These are phyloP conservation scores for Anoplopoma fimbria DNA, from an alignment of 2,113 vertebrate genomes.

Conservation along the genomic window DNA sequence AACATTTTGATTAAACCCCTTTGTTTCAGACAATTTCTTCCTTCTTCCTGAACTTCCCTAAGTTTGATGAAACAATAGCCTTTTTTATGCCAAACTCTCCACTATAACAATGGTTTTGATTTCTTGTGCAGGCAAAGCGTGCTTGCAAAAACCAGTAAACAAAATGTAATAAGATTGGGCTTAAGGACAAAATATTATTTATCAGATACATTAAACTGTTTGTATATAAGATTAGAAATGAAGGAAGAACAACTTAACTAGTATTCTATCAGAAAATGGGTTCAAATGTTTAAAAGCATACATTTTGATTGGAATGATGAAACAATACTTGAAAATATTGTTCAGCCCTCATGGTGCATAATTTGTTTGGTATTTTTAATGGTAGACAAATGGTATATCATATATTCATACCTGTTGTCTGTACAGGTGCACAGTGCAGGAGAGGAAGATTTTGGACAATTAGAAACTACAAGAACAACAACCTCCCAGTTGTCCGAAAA, in stretches of 20 bases:
- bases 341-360: background rate
- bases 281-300: background rate
- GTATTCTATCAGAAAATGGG: background rate
- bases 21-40: background rate
- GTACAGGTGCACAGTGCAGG: constrained; percentile 79
- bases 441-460: constrained; percentile 77
- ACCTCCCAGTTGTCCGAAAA: constrained; percentile 37
- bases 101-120: no score
- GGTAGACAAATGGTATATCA: background rate
- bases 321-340: background rate
- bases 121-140: background rate
- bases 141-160: background rate
- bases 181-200: background rate
- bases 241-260: background rate
- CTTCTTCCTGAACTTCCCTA: no score
- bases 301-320: background rate
- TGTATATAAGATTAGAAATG: background rate
- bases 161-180: background rate
- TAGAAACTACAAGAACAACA: constrained; percentile 41
- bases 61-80: no score
- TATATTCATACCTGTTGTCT: background rate
- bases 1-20: background rate
- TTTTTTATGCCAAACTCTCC: no score
- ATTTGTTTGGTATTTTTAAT: background rate
- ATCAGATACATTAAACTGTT: background rate